Base-by-base conservation (phyloP, 2,797 vertebrate genomes). In the Sylvia borin region DNA sequence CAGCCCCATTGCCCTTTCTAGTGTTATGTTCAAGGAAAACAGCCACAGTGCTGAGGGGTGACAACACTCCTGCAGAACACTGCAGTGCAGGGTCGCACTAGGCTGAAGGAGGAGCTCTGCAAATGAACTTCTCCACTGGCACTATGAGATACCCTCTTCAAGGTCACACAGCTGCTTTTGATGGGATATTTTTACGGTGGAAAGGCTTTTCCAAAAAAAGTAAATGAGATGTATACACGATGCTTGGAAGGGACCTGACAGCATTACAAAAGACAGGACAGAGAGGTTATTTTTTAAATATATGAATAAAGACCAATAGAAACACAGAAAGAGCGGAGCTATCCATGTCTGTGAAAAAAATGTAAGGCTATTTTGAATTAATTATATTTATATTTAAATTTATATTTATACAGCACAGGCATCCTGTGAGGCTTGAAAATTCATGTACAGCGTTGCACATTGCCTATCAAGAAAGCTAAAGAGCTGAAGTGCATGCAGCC, bases 21-120 rank as follows among this genome's bases (percentile, higher is more conserved):
- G n/a, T 8, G 22, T 8, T 42, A 42, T 7, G 31, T 73, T 67
- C 36, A 65, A 93, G 42, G 38, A 31, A 68, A 93, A 61, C 21
- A 54, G n/a, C 27, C 0, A 0, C 29, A 51, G 58, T 48, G 51
- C 26, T 34, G 43, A 66, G 34, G 20, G 31, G 8, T 31, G 31
- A 42, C 61, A 91, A 29, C 13, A 48, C 11, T 14, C 6, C 0
- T 31, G 36, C 1, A 3, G 50, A 17, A 21, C 0, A 0, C 18
- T 22, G n/a, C 62, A 32, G 43, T 9, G 43, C 1, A 0, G 9
- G 43, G 43, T 8, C n/a, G 43, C 57, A 38, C 16, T 7, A 36
- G 24, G 31, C 42, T 81, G 62, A 88, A 64, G 51, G 50, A 40
- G 79, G 48, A 71, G 25, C 5, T 47, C 45, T 75, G 62, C 67